phyloP scores from a whole-genome alignment of 1,140 invertebrate genomes.

The Lepidurus arcticus region DNA sequence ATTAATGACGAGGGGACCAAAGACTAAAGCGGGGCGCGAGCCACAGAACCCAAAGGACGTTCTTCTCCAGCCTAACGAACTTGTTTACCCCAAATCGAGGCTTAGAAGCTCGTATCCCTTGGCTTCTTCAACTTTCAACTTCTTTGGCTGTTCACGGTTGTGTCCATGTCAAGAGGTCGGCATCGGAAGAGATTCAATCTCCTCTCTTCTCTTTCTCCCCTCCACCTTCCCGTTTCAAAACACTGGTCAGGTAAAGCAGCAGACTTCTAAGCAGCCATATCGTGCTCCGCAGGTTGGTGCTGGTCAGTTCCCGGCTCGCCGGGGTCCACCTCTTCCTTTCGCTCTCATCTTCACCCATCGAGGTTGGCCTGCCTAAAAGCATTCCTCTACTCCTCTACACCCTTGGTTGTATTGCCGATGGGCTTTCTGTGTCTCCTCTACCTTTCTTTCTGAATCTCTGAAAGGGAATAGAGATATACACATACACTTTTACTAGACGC shows the following conservation, averaged over 20 bases:
- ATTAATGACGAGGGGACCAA: no score
- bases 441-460: no score
- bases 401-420: not conserved
- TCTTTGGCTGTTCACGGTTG: not conserved
- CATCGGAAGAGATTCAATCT: not conserved
- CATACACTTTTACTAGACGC: not conserved
- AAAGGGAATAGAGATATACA: not conserved
- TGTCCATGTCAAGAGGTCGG: slow-evolving; percentile 1
- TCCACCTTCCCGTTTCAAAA: not conserved
- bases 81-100: no score
- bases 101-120: no score
- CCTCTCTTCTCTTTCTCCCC: not conserved
- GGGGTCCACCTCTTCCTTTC: not conserved
- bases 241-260: slow-evolving; percentile 2
- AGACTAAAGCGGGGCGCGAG: no score
- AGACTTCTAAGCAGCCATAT: not conserved
- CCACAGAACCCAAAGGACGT: no score
- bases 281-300: not conserved
- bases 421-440: not conserved
- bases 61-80: no score
- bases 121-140: no score
- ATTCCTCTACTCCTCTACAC: slow-evolving; percentile 9
- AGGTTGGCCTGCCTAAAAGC: not conserved
- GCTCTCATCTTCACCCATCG: not conserved
- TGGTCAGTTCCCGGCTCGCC: not conserved